Percentiles rank a stretch among this genome's conserved stretches.
phyloP scores from a whole-genome alignment of 92 coral and sea anemone genomes.

The Micromussa lordhowensis region DNA sequence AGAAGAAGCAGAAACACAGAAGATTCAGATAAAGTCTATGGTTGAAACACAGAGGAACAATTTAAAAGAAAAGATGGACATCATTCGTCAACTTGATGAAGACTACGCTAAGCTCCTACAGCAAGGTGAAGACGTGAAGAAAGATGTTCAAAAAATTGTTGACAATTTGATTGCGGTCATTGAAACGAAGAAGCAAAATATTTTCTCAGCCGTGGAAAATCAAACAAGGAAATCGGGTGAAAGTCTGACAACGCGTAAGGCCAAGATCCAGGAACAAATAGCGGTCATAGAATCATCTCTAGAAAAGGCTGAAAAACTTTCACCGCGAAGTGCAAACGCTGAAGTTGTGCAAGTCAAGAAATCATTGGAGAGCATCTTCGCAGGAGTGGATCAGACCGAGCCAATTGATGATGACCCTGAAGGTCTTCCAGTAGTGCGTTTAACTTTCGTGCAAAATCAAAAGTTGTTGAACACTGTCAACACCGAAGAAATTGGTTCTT shows the following conservation, averaged over 20 bases:
- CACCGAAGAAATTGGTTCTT: no score
- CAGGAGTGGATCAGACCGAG: background rate
- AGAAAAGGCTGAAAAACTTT: background rate
- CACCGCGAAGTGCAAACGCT: background rate
- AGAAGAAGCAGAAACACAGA: slow-evolving; percentile 4
- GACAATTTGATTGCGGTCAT: background rate
- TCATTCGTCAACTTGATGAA: background rate
- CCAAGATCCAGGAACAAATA: background rate
- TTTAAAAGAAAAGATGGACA: background rate
- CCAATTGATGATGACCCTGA: background rate
- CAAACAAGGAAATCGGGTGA: background rate
- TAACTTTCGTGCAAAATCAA: no score
- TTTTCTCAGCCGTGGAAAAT: background rate
- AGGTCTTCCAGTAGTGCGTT: background rate
- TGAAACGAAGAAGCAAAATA: slow-evolving; percentile 1
- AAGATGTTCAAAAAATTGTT: background rate
- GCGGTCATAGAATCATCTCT: background rate
- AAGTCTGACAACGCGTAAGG: background rate
- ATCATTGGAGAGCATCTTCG: background rate
- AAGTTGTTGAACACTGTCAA: no score
- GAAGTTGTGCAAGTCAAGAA: background rate
- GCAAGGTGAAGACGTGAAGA: background rate
- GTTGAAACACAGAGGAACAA: background rate
- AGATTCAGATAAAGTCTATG: background rate
- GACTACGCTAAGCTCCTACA: background rate